Conservation (phyloP, 2,888 invertebrate genomes). For the Fragum fragum region DNA sequence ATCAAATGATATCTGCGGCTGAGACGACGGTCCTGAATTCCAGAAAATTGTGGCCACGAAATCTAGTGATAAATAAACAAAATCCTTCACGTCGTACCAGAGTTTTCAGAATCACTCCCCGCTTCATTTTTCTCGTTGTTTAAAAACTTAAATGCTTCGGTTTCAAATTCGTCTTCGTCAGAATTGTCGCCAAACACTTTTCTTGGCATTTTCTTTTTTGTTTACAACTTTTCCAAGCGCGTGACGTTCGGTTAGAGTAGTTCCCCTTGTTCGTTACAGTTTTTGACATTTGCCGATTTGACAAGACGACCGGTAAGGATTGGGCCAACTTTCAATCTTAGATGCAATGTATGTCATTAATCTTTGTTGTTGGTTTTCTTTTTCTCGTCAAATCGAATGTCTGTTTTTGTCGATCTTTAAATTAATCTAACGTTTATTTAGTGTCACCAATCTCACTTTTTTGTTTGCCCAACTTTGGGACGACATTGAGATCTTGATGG, state of each 20-base stretch:
- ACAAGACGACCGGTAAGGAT: neutral
- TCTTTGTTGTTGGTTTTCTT: too few relatives aligned
- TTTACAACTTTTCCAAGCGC: neutral
- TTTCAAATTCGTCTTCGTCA: constrained; percentile 57
- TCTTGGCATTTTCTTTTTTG: constrained; percentile 21
- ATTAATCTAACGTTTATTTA: too few relatives aligned
- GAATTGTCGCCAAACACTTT: constrained; percentile 22
- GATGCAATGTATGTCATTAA: too few relatives aligned
- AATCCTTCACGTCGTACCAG: neutral
- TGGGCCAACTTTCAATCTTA: too few relatives aligned
- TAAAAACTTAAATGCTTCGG: constrained; percentile 55
- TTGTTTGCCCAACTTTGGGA: too few relatives aligned
- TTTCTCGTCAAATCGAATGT: too few relatives aligned
- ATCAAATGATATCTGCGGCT: too few relatives aligned
- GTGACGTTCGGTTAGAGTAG: neutral
- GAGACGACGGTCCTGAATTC: too few relatives aligned
- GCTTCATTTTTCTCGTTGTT: constrained; percentile 37
- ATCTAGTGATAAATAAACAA: neutral
- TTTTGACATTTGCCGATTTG: constrained; percentile 19
- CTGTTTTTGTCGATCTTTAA: too few relatives aligned
- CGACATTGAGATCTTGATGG: too few relatives aligned
- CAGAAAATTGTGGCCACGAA: too few relatives aligned
- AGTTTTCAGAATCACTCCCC: neutral
- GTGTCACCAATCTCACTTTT: too few relatives aligned
- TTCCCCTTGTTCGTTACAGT: constrained; percentile 16